phyloP scores from a whole-genome alignment of 2,888 invertebrate species.

The Agrochola lota region DNA sequence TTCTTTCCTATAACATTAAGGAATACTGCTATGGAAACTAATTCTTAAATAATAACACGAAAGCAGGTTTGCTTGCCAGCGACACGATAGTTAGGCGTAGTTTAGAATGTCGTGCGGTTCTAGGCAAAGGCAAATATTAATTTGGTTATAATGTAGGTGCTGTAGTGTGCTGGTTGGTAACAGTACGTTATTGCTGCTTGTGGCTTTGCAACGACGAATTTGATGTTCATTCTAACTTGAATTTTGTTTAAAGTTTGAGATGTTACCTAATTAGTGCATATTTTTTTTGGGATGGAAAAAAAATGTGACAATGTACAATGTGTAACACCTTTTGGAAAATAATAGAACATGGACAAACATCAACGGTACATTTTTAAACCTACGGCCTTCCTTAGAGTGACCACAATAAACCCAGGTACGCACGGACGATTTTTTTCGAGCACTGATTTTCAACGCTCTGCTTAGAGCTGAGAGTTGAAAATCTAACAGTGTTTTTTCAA shows the following conservation, averaged over 20 bases:
- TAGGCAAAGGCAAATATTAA: constrained; percentile 55
- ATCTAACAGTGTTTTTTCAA: too few relatives aligned
- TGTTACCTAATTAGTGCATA: not conserved
- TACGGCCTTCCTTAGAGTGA: not conserved
- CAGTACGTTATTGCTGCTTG: constrained; percentile 30
- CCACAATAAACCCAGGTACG: not conserved
- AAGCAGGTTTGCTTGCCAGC: constrained; percentile 59
- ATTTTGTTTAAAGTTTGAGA: not conserved
- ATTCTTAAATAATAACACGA: constrained; percentile 65
- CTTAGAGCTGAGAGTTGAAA: too few relatives aligned
- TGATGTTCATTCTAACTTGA: not conserved
- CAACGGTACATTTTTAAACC: not conserved
- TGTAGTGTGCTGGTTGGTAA: constrained; percentile 28
- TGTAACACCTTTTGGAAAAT: not conserved
- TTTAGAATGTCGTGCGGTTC: constrained; percentile 60
- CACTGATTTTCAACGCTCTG: too few relatives aligned
- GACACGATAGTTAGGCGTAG: constrained; percentile 59
- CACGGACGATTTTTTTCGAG: too few relatives aligned
- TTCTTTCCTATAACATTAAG: constrained; percentile 46
- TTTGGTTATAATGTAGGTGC: constrained; percentile 38
- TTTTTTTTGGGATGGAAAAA: not conserved
- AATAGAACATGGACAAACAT: not conserved
- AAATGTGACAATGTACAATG: not conserved
- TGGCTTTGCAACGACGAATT: constrained; percentile 7
- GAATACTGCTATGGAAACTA: constrained; percentile 41